Base-by-base conservation (phyloP, 2,888 invertebrate genomes). In the Hirudinaria manillensis region DNA sequence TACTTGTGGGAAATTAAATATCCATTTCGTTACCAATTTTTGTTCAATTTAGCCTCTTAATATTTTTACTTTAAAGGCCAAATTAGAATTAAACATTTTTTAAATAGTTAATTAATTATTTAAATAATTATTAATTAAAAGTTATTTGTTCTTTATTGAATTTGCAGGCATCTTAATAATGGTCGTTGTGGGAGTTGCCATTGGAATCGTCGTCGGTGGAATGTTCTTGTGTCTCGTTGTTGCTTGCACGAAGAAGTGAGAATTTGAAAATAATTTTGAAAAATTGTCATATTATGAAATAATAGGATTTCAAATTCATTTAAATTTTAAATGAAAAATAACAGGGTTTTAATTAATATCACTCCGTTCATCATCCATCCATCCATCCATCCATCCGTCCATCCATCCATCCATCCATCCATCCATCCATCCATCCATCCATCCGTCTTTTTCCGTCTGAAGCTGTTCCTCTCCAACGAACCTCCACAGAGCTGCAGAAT, bases 131-230 rank as follows among this genome's bases (percentile, higher is more conserved):
- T 27, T 61, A 16, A 61, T 21, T 27, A 61, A 61, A 61, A 61
- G 2, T 6, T 4, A 16, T 61, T n/a, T 61, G 7, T 3, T 21
- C 13, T 7, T 61, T 61, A 1, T 10, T 16, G 36, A 6, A 45
- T 45, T 70, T 51, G 32, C 73, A 78, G 78, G 77, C 21, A 77
- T 78, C 38, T 51, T 77, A 70, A 68, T 77, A 19, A 78, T 77
- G 72, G 78, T 78, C 51, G 76, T 77, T 10, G 75, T 78, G 56
- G 78, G 78, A 45, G 78, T 78, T 68, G 78, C 77, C 0, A 76
- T 78, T 16, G 78, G 78, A 36, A 76, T 76, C n/a, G 73, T 78
- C n/a, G 77, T 78, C 21, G 78, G 78, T 38, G 78, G 76, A 32
- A 53, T 77, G n/a, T 70, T 78, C 34, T 73, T 78, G 38, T 76